phyloP scores from a whole-genome alignment of 2,113 vertebrate species.

The Pterocles orientalis region DNA sequence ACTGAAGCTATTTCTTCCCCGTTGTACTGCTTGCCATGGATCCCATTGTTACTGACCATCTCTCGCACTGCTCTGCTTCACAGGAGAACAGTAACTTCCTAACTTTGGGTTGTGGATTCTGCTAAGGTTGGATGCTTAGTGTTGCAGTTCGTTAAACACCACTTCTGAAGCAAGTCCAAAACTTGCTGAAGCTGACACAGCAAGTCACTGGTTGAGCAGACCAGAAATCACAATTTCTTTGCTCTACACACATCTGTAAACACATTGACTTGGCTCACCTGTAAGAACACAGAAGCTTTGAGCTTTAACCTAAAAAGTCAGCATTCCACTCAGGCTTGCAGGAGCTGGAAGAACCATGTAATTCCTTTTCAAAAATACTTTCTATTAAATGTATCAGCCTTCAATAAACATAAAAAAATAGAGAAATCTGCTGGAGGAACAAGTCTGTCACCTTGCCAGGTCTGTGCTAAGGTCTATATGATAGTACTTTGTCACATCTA shows the following conservation, averaged over 20 bases:
- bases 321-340: not conserved
- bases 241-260: not conserved
- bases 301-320: conserved; percentile 16
- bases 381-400: not conserved
- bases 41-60: not conserved
- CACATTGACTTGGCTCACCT: not conserved
- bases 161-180: not conserved
- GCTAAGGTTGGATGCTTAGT: not conserved
- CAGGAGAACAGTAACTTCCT: not conserved
- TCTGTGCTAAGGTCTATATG: not conserved
- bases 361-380: not conserved
- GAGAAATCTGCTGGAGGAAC: not conserved
- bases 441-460: not conserved
- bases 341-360: not conserved
- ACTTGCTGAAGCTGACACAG: conserved; percentile 4
- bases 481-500: not conserved
- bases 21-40: accelerated
- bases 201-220: conserved; percentile 22
- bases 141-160: not conserved
- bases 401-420: not conserved
- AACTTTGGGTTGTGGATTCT: not conserved
- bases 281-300: not conserved
- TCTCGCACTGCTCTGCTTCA: not conserved
- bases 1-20: not conserved
- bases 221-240: conserved; percentile 37